phyloP scores from a whole-genome alignment of 2,113 vertebrate genomes.

The Cyanoderma ruficeps region DNA sequence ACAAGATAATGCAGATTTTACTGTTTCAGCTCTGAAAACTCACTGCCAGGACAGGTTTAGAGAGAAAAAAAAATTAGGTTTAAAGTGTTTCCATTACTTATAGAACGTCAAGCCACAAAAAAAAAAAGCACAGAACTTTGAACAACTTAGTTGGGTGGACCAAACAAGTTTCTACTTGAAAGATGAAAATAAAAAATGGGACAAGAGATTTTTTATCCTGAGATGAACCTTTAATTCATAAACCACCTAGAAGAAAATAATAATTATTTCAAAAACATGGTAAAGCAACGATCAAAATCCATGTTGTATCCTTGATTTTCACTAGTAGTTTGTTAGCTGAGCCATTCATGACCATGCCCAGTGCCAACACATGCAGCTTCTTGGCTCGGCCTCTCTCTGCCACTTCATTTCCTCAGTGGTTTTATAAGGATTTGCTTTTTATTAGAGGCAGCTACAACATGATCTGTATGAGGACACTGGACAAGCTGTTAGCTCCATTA shows the following conservation, averaged over 20 bases:
- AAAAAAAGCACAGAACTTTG: neutral
- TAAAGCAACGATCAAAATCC: neutral
- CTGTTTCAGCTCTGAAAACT: neutral
- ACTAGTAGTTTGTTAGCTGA: neutral
- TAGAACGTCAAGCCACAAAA: neutral
- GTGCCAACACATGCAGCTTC: neutral
- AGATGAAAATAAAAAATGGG: neutral
- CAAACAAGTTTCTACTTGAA: neutral
- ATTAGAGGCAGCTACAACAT: slow-evolving; percentile 59
- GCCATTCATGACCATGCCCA: neutral
- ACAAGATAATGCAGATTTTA: neutral
- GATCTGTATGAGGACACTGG: slow-evolving; percentile 64
- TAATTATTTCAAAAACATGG: neutral
- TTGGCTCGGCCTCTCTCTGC: slow-evolving; percentile 27
- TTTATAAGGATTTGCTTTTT: slow-evolving; percentile 49
- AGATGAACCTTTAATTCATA: neutral
- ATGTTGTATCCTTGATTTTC: neutral
- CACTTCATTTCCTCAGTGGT: neutral
- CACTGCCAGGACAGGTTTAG: neutral
- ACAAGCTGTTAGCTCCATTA: slow-evolving; percentile 77
- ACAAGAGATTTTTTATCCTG: neutral
- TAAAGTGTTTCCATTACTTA: neutral
- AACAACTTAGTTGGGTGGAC: neutral
- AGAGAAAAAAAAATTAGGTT: neutral
- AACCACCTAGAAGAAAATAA: neutral